Evolutionary conservation across 2,113 vertebrate genomes (phyloP).

Genomic region (Pleuronectes platessa): DNA sequence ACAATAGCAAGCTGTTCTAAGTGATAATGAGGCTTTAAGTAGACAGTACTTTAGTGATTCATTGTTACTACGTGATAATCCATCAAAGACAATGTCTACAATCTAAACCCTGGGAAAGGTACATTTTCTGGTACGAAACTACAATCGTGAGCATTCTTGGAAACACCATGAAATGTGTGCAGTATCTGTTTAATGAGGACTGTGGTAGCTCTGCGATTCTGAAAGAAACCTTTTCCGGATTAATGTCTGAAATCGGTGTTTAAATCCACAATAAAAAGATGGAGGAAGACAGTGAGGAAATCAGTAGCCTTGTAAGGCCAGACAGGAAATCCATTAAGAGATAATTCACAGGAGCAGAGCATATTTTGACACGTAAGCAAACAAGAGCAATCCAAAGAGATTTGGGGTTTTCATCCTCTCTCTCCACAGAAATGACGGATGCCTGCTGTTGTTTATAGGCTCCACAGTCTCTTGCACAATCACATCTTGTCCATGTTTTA

Average conservation of each 20-base stretch:
- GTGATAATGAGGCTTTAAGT: background rate
- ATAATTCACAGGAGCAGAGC: constrained; percentile 24
- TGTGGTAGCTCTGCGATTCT: background rate
- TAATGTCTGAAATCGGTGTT: background rate
- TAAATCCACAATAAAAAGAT: background rate
- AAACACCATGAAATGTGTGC: background rate
- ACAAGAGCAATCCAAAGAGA: background rate
- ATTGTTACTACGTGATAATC: background rate
- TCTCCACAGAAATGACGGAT: background rate
- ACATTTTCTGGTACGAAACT: background rate
- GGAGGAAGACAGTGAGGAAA: constrained; percentile 17
- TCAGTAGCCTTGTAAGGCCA: background rate
- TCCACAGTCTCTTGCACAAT: background rate
- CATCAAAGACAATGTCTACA: background rate
- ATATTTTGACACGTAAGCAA: constrained; percentile 10
- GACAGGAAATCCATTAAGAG: constrained; percentile 49
- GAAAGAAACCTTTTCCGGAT: background rate
- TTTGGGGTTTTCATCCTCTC: background rate
- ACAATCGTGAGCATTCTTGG: background rate
- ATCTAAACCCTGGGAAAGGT: background rate
- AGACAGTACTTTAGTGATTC: background rate
- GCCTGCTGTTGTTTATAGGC: background rate
- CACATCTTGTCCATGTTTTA: background rate
- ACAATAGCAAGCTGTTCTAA: background rate
- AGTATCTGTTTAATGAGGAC: too few species aligned